Conservation (phyloP, 2,113 vertebrate species). For the Carollia perspicillata region DNA sequence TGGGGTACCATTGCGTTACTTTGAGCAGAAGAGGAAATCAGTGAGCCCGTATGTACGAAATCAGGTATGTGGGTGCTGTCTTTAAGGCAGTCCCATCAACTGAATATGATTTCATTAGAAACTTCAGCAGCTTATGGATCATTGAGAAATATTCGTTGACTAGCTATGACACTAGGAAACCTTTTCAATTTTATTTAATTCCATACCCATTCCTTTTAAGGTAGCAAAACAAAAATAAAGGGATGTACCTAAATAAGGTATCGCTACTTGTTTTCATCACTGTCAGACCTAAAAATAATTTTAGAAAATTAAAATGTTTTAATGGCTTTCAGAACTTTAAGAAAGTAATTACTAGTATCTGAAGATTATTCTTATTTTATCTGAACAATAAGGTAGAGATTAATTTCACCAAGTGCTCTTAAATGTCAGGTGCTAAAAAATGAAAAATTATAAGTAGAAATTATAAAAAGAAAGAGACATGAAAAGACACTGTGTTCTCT, state of each 20-base stretch:
- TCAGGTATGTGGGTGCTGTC: not conserved
- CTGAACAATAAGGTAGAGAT: not conserved
- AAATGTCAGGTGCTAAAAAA: not conserved
- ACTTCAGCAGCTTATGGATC: not conserved
- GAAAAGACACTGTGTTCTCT: not conserved
- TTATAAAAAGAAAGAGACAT: not conserved
- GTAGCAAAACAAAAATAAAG: not conserved
- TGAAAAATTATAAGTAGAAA: not conserved
- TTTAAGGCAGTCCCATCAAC: not conserved
- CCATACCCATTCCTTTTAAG: not conserved
- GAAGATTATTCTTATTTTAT: not conserved
- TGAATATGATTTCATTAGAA: not conserved
- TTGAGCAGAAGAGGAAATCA: not conserved
- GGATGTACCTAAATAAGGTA: not conserved
- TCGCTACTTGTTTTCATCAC: not conserved
- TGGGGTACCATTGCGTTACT: not conserved
- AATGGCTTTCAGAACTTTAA: not conserved
- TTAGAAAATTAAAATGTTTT: not conserved
- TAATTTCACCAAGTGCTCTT: not conserved
- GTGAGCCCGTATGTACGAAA: rapidly evolving
- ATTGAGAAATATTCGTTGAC: not conserved
- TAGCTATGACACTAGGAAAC: not conserved
- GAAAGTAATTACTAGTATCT: not conserved
- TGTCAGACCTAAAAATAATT: not conserved
- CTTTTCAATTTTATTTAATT: not conserved